Conservation (phyloP, 2,888 invertebrate genomes). For the Hypolimnas misippus region DNA sequence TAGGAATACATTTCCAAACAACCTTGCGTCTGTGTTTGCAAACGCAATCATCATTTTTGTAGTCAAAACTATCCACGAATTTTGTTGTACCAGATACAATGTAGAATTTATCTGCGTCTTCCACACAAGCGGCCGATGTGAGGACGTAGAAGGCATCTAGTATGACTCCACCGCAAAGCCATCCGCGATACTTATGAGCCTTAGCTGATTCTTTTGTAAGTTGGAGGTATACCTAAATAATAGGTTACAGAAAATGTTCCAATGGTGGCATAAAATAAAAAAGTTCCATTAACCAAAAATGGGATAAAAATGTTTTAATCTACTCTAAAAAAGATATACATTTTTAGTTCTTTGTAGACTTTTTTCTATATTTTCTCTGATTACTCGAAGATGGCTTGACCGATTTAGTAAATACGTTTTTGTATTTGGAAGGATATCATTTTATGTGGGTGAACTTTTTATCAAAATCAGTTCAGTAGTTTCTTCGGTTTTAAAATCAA, state of each 20-base stretch:
- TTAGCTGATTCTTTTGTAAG: conserved; percentile 76
- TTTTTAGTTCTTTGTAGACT: too few species aligned
- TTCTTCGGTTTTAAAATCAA: too few species aligned
- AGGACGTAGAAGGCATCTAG: conserved; percentile 68
- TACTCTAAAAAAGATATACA: too few species aligned
- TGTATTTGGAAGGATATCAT: too few species aligned
- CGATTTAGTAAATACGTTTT: too few species aligned
- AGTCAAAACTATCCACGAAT: conserved; percentile 73
- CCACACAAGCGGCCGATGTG: conserved; percentile 77
- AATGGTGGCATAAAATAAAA: background rate
- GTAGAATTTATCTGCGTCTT: conserved; percentile 77
- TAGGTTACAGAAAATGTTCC: background rate
- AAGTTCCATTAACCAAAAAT: too few species aligned
- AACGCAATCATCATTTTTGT: conserved; percentile 67
- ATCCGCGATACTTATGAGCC: conserved; percentile 74
- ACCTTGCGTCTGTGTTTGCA: conserved; percentile 71
- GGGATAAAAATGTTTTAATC: background rate
- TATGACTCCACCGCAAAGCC: conserved; percentile 77
- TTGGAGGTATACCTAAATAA: conserved; percentile 72
- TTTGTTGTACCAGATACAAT: conserved; percentile 74
- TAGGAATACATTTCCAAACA: conserved; percentile 79
- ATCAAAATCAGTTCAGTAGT: too few species aligned
- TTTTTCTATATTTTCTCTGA: too few species aligned
- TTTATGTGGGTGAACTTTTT: too few species aligned
- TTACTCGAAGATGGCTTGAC: too few species aligned